Percentiles rank a stretch among this genome's conserved stretches.
Conservation (phyloP, 2,888 invertebrate genomes). For the Pterostichus madidus region DNA sequence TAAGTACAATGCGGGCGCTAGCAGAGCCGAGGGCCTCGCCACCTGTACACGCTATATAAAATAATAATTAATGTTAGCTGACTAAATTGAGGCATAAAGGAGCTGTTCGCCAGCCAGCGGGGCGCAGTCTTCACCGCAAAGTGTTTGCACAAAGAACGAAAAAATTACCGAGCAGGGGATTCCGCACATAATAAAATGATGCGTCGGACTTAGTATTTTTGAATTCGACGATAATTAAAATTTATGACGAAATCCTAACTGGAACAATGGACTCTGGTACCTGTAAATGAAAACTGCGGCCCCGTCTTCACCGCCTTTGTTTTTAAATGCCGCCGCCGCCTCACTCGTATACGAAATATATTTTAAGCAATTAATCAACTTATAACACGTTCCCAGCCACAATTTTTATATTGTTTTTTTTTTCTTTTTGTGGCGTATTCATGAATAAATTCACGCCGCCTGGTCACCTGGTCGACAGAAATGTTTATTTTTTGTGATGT, state of each 20-base stretch:
- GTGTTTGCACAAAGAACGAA: constrained; percentile 65
- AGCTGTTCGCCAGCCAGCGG: constrained; percentile 25
- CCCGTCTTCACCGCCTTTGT: constrained; percentile 57
- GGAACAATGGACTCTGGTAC: constrained; percentile 61
- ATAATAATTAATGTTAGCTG: constrained; percentile 65
- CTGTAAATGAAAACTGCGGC: constrained; percentile 58
- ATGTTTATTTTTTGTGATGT: constrained; percentile 43
- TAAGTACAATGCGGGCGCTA: constrained; percentile 70
- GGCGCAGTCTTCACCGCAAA: constrained; percentile 43
- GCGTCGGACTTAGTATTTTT: constrained; percentile 65
- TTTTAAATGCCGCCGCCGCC: constrained; percentile 49
- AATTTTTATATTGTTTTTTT: constrained; percentile 64
- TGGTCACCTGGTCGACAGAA: constrained; percentile 55
- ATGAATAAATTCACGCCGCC: constrained; percentile 59
- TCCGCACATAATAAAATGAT: constrained; percentile 65
- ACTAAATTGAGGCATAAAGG: constrained; percentile 66
- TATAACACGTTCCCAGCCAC: constrained; percentile 60
- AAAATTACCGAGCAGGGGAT: constrained; percentile 56
- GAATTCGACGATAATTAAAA: constrained; percentile 66
- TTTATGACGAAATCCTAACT: constrained; percentile 66
- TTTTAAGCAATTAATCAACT: constrained; percentile 66
- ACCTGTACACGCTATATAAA: constrained; percentile 63
- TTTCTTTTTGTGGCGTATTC: constrained; percentile 28
- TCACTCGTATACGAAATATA: constrained; percentile 60
- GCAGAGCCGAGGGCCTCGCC: not conserved